phyloP scores from a whole-genome alignment of 2,113 vertebrate genomes.

The Corythornis madagascariensis region DNA sequence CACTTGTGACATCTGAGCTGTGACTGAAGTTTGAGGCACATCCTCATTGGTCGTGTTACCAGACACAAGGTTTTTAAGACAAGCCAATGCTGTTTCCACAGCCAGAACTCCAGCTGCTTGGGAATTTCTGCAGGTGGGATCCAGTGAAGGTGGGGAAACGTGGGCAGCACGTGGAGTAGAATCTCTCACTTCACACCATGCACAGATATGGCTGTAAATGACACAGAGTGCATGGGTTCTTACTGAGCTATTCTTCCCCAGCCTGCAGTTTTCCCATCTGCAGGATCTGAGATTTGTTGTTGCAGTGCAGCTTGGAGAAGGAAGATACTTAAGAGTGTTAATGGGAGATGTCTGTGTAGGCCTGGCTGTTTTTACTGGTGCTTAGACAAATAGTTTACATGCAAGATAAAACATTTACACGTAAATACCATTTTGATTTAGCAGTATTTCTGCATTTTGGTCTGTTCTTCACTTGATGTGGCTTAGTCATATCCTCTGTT shows the following conservation, averaged over 20 bases:
- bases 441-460: not conserved
- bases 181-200: not conserved
- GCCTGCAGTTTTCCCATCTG: not conserved
- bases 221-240: not conserved
- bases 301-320: not conserved
- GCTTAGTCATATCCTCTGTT: not conserved
- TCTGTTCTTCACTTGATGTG: not conserved
- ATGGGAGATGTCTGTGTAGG: not conserved
- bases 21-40: not conserved
- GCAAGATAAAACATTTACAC: slow-evolving; percentile 21
- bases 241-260: not conserved
- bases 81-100: not conserved
- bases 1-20: not conserved
- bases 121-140: not conserved
- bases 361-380: not conserved
- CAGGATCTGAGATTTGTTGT: not conserved
- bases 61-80: not conserved
- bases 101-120: not conserved
- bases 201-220: not conserved
- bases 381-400: not conserved
- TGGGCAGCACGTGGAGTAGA: not conserved
- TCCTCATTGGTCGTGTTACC: not conserved
- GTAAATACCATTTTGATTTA: slow-evolving; percentile 28
- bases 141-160: not conserved
- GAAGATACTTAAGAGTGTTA: not conserved